Base-by-base conservation (phyloP, 2,113 vertebrate species). In the Marcusenius ussheri region DNA sequence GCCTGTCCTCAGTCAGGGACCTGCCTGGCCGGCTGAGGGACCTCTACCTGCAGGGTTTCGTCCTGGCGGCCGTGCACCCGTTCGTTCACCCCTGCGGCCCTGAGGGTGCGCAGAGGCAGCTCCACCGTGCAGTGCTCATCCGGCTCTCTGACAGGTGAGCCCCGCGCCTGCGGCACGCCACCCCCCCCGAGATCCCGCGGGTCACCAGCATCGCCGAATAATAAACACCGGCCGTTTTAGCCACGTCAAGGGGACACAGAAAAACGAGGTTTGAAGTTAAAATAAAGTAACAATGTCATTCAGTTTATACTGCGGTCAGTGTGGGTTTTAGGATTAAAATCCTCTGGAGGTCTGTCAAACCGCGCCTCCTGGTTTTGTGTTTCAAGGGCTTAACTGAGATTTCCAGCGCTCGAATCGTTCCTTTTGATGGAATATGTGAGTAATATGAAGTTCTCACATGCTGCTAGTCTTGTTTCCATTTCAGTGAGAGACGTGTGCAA, bases 81-180 rank as follows among this genome's bases (percentile, higher is more conserved):
- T 99, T 99, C 31, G 96, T 98, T 89, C 98, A 98, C 91, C 95
- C 97, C 10, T 96, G 95, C 46, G 96, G 96, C 31, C 96, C 96
- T 70, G 97, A 95, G 46, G 96, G 95, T 88, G 96, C 96, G 86
- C 97, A 98, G 47, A 96, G 97, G 89, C 97, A 97, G 95, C 97
- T 99, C 89, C 98, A 98, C 94, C 95, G 98, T 87, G 98, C 98
- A 13, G 97, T 99, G 92, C 94, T 99, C 93, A 97, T 99, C 93
- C 96, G 96, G 93, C 97, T 97, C 94, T 96, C 96, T 1, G 96
- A 95, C 93, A 97, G 96, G 97, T 98, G 93, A 56, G 24, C 3
- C 19, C 3, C 9, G 3, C 21, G 4, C 31, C 39, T 45, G 0
- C 21, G 13, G 24, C 84, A 46, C 39, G 1, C 42, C 15, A 0